A percentile compares a stretch with the other conserved stretches of the same genome.
Evolutionary conservation across 1,140 invertebrate genomes (phyloP).

Genomic region (Akabosia matsudoensis): DNA sequence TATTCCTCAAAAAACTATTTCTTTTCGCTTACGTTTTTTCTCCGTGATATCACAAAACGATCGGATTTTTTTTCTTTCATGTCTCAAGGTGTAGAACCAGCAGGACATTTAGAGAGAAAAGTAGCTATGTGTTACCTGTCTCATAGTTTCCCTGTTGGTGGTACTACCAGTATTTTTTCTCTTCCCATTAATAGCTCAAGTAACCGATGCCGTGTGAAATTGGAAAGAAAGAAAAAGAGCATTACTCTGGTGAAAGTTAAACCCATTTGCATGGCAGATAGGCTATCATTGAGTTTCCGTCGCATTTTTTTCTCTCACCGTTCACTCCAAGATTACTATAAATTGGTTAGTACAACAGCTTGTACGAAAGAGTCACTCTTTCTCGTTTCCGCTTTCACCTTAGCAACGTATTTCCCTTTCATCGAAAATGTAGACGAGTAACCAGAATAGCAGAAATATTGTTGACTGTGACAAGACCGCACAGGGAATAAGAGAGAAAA

Average conservation of each 20-base stretch:
- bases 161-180: not conserved
- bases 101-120: not conserved
- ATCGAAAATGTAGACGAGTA: not conserved
- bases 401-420: not conserved
- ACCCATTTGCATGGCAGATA: conserved; percentile 19
- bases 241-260: not conserved
- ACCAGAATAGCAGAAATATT: not conserved
- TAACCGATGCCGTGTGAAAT: not conserved
- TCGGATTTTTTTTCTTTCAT: conserved; percentile 3
- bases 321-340: too few relatives aligned
- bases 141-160: not conserved
- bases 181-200: not conserved
- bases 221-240: conserved; percentile 11
- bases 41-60: not conserved
- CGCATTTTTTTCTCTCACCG: too few relatives aligned
- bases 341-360: not conserved
- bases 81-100: not conserved
- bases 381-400: not conserved
- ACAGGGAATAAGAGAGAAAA: too few relatives aligned
- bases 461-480: too few relatives aligned
- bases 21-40: not conserved
- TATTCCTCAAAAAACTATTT: not conserved
- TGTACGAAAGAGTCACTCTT: not conserved
- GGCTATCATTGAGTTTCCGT: not conserved
- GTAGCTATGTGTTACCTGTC: not conserved